phyloP scores from a whole-genome alignment of 2,888 invertebrate genomes.

The Clostera curtula region DNA sequence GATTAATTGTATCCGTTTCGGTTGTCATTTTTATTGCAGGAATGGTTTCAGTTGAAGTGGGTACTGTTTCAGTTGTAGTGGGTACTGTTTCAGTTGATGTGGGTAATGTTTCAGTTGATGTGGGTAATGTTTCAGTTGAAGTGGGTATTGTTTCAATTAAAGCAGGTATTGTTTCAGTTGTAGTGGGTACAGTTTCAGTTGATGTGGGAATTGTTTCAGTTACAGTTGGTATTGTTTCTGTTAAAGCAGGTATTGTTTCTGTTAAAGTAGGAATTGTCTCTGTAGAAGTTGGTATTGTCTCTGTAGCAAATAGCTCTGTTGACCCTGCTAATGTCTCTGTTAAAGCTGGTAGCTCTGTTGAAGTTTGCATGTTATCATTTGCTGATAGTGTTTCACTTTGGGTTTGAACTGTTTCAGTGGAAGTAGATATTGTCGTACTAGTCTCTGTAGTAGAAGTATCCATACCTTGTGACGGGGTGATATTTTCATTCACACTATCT shows the following conservation, averaged over 20 bases:
- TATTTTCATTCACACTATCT: slow-evolving; percentile 7
- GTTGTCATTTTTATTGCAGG: too few relatives aligned
- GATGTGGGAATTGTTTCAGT: slow-evolving; percentile 11
- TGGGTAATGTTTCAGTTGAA: too few relatives aligned
- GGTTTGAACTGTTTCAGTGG: slow-evolving; percentile 4
- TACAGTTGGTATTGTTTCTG: slow-evolving; percentile 8
- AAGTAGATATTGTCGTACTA: not conserved
- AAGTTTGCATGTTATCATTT: slow-evolving; percentile 1
- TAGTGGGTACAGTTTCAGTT: slow-evolving; percentile 10
- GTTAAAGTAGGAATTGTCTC: slow-evolving; percentile 10
- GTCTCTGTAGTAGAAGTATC: not conserved
- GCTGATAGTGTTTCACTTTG: slow-evolving; percentile 6
- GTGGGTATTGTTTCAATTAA: too few relatives aligned
- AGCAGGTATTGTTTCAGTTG: too few relatives aligned
- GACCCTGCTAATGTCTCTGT: not conserved
- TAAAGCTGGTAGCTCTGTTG: slow-evolving; percentile 3
- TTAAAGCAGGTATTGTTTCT: slow-evolving; percentile 21
- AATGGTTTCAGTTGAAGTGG: slow-evolving; percentile 8
- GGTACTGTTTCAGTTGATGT: too few relatives aligned
- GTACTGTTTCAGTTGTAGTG: slow-evolving; percentile 14
- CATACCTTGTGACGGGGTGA: not conserved
- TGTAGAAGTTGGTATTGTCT: slow-evolving; percentile 7
- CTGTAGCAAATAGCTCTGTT: slow-evolving; percentile 3
- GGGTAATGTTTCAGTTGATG: too few relatives aligned
- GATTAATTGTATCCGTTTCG: too few relatives aligned